Percentiles rank a stretch among this genome's conserved stretches.
phyloP scores from a whole-genome alignment of 2,113 vertebrate genomes.

The Hydrolagus affinis region DNA sequence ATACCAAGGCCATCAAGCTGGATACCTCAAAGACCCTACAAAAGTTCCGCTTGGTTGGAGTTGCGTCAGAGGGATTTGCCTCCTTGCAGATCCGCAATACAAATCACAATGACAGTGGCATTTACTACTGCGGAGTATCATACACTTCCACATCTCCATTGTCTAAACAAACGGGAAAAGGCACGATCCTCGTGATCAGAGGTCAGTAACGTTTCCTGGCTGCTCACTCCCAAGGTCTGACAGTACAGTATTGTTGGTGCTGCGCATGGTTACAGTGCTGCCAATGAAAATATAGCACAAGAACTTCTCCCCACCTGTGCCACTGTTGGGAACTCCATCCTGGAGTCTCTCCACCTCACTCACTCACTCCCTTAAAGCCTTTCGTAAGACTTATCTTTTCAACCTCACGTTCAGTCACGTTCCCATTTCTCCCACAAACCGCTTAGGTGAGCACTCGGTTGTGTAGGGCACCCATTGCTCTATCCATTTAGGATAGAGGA shows the following conservation, averaged over 20 bases:
- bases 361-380: too few relatives aligned
- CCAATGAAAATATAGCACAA: neutral
- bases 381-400: too few relatives aligned
- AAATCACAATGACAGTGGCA: constrained; percentile 46
- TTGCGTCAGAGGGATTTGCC: neutral
- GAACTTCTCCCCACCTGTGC: neutral
- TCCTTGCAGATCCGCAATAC: constrained; percentile 46
- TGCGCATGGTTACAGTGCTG: neutral
- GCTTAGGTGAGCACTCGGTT: too few relatives aligned
- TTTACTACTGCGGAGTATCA: constrained; percentile 59
- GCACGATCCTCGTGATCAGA: constrained; percentile 50
- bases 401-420: too few relatives aligned
- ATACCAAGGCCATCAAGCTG: neutral
- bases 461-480: too few relatives aligned
- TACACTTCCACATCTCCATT: too few relatives aligned
- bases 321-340: neutral
- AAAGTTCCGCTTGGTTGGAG: fast-evolving
- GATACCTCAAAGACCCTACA: too few relatives aligned
- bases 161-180: constrained; percentile 50
- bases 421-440: too few relatives aligned
- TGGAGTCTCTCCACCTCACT: too few relatives aligned
- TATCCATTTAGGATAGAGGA: too few relatives aligned
- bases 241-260: neutral
- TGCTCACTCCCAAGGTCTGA: neutral
- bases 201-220: constrained; percentile 46